Conservation (phyloP, 35 echinoderm and acorn worm species). For the Apostichopus japonicus region DNA sequence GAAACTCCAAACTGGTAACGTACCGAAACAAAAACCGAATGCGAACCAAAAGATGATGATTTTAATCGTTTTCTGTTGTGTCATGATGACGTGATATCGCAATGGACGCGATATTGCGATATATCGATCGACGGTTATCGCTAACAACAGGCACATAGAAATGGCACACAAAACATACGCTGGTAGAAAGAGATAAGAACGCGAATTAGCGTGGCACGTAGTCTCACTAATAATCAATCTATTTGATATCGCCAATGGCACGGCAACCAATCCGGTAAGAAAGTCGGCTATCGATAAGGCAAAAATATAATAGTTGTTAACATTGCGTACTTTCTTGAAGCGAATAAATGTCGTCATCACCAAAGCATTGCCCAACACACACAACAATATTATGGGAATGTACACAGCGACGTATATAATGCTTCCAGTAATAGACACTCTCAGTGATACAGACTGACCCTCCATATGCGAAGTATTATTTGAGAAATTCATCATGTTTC, state of each 20-base stretch:
- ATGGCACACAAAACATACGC: neutral
- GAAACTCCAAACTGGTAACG: slow-evolving; percentile 1
- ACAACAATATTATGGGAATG: neutral
- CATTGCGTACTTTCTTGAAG: neutral
- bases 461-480: neutral
- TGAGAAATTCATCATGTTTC: neutral
- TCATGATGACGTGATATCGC: slow-evolving; percentile 34
- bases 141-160: neutral
- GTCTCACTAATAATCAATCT: neutral
- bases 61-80: neutral
- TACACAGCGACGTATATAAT: slow-evolving; percentile 1
- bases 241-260: neutral
- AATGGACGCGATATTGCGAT: slow-evolving; percentile 40
- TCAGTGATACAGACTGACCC: neutral
- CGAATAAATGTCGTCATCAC: slow-evolving; percentile 10
- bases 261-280: neutral
- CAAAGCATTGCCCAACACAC: neutral
- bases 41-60: slow-evolving; percentile 4
- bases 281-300: neutral
- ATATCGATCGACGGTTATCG: slow-evolving; percentile 26
- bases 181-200: neutral
- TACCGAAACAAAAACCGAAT: neutral
- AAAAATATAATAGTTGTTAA: slow-evolving; percentile 20
- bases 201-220: neutral
- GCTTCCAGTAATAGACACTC: neutral